A percentile compares a stretch with the other conserved stretches of the same genome.
phyloP scores from a whole-genome alignment of 2,888 invertebrate genomes.

The Mesoligia furuncula region DNA sequence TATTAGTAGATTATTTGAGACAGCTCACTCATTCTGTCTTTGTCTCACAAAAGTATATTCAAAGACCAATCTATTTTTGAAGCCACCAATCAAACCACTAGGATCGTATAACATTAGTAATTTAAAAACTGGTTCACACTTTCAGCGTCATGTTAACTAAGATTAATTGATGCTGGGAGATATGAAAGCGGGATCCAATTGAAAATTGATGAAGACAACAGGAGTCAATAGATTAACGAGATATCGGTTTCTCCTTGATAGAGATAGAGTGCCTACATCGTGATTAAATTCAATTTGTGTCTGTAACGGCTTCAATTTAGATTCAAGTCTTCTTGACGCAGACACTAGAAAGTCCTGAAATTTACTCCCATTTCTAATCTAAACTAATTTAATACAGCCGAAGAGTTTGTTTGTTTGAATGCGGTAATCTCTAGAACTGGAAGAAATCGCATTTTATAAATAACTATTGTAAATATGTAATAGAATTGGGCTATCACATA shows the following conservation, averaged over 20 bases:
- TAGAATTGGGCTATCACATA: too few relatives aligned
- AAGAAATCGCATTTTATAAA: too few relatives aligned
- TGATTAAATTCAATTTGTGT: conserved; percentile 40
- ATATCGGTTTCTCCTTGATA: conserved; percentile 36
- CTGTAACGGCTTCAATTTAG: conserved; percentile 15
- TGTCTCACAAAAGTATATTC: conserved; percentile 19
- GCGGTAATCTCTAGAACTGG: neutral
- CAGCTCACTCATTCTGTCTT: conserved; percentile 16
- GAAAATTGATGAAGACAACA: conserved; percentile 58
- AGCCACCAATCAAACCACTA: conserved; percentile 38
- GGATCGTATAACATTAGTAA: conserved; percentile 39
- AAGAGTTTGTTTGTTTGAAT: neutral
- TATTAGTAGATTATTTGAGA: conserved; percentile 3
- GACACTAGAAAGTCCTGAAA: conserved; percentile 33
- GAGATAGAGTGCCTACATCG: conserved; percentile 27
- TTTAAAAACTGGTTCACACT: conserved; percentile 55
- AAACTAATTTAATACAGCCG: neutral
- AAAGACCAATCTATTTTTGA: conserved; percentile 36
- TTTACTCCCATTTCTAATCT: neutral
- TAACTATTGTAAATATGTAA: too few relatives aligned
- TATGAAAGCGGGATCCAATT: conserved; percentile 57
- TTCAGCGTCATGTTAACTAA: conserved; percentile 54
- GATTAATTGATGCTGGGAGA: conserved; percentile 40
- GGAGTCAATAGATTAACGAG: conserved; percentile 45
- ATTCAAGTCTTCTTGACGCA: neutral